phyloP scores from a whole-genome alignment of 1,140 invertebrate species.

The Hylyphantes graminicola region DNA sequence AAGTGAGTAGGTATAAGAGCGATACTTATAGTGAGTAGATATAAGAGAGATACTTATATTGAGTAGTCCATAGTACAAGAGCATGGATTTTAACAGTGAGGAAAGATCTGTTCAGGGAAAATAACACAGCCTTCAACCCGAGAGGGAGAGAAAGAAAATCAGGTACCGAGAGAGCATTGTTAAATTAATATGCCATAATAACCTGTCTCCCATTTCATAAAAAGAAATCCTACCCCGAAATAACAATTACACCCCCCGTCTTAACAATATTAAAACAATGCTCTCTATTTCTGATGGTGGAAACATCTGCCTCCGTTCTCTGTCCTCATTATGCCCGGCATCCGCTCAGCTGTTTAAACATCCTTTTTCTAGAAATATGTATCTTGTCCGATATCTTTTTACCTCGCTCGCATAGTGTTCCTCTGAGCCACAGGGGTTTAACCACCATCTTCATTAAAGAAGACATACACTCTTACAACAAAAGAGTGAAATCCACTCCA shows the following conservation, averaged over 20 bases:
- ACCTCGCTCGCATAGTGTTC: neutral
- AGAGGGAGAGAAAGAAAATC: neutral
- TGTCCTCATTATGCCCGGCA: constrained; percentile 42
- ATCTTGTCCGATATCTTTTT: constrained; percentile 21
- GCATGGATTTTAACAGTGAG: no score
- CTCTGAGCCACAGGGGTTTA: no score
- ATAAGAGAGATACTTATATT: no score
- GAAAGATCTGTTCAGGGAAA: neutral
- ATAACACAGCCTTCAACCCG: neutral
- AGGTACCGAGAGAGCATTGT: neutral
- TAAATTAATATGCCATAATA: neutral
- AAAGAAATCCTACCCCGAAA: neutral
- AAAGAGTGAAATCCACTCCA: no score
- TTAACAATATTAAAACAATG: constrained; percentile 47
- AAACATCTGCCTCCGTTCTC: constrained; percentile 34
- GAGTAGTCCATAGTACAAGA: no score
- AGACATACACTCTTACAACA: no score
- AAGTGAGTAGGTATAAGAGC: no score
- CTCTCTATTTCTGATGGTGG: neutral
- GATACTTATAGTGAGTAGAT: no score
- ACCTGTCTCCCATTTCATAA: no score
- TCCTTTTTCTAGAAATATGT: constrained; percentile 1
- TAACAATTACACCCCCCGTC: constrained; percentile 35
- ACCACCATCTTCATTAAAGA: no score
- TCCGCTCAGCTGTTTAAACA: constrained; percentile 52